Conservation (phyloP, 2,888 invertebrate genomes). For the Tenodera sinensis region DNA sequence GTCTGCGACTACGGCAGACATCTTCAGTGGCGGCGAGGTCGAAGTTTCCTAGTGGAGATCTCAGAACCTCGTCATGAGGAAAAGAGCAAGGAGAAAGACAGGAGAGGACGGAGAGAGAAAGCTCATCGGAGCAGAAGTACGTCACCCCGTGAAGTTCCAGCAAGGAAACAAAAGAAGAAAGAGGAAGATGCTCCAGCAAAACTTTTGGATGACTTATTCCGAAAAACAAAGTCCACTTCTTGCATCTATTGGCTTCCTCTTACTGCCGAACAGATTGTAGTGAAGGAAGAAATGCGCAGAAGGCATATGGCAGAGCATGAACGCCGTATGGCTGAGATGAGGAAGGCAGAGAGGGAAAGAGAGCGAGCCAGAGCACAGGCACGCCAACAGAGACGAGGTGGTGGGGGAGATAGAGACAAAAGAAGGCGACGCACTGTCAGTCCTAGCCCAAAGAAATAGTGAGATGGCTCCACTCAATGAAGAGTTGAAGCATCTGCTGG, state of each 20-base stretch:
- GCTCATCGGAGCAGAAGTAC: constrained; percentile 49
- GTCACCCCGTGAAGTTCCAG: constrained; percentile 54
- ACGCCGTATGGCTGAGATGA: constrained; percentile 69
- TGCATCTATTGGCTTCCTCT: constrained; percentile 98
- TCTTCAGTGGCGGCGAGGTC: too few species aligned
- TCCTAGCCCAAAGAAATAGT: constrained; percentile 28
- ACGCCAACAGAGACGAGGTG: constrained; percentile 23
- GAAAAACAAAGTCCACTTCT: constrained; percentile 92
- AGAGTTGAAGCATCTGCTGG: constrained; percentile 65
- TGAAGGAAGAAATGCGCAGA: constrained; percentile 82
- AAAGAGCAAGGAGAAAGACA: constrained; percentile 37
- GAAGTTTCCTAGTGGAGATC: too few species aligned
- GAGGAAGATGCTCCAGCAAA: constrained; percentile 86
- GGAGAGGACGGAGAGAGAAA: constrained; percentile 46
- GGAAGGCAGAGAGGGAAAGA: constrained; percentile 51
- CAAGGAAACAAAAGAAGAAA: constrained; percentile 67
- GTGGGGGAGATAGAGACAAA: constrained; percentile 5
- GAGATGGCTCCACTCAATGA: background rate
- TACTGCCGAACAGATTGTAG: constrained; percentile 91
- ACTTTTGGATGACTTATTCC: constrained; percentile 92
- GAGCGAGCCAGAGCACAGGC: constrained; percentile 30
- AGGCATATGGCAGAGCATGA: constrained; percentile 86
- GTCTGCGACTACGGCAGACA: too few species aligned
- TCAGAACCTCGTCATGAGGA: constrained; percentile 27
- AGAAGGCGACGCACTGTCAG: constrained; percentile 21